phyloP scores from a whole-genome alignment of 2,797 vertebrate species.

The Heteromormyrus szaboi region DNA sequence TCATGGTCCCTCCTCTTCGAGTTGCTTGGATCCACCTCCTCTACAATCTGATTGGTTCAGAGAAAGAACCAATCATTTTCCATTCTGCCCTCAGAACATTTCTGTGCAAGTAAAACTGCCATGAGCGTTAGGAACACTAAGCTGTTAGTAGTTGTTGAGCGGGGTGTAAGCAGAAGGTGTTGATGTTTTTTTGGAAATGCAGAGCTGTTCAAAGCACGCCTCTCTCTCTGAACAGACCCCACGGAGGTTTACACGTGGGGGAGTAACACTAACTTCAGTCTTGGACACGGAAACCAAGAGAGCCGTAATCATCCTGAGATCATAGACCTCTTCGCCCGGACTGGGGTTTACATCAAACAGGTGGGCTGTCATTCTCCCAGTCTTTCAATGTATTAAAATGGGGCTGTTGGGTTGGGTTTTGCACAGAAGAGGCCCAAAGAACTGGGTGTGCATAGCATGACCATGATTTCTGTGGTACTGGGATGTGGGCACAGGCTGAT shows the following conservation, averaged over 20 bases:
- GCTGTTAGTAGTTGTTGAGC: neutral
- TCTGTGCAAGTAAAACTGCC: neutral
- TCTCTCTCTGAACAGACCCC: constrained; percentile 70
- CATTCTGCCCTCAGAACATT: neutral
- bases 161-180: neutral
- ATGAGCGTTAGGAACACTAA: neutral
- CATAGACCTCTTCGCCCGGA: constrained; percentile 85
- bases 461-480: neutral
- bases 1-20: neutral
- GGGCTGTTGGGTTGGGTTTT: neutral
- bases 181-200: neutral
- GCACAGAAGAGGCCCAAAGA: neutral
- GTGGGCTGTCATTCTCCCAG: constrained; percentile 49
- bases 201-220: neutral
- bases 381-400: neutral
- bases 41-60: neutral
- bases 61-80: neutral
- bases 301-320: constrained; percentile 87
- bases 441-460: neutral
- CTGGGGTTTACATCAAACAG: constrained; percentile 87
- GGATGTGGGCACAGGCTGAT: neutral
- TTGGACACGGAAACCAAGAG: constrained; percentile 91
- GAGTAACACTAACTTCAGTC: constrained; percentile 90
- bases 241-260: constrained; percentile 96
- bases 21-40: neutral